phyloP scores from a whole-genome alignment of 2,888 invertebrate genomes.

The Drosophila stalkeri region DNA sequence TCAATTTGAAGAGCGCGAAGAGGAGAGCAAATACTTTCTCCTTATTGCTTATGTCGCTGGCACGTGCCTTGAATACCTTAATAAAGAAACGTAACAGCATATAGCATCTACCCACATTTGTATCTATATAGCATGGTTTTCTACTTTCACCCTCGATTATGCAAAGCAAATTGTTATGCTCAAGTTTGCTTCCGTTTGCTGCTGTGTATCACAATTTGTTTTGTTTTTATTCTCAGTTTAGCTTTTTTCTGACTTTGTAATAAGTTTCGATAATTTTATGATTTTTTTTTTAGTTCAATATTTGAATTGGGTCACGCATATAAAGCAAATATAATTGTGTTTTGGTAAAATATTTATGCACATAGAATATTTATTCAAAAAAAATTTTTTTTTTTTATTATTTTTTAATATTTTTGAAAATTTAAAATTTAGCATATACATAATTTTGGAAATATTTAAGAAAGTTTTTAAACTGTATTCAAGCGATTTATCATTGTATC shows the following conservation, averaged over 20 bases:
- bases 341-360: not conserved
- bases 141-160: constrained; percentile 27
- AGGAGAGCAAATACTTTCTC: not conserved
- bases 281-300: constrained; percentile 8
- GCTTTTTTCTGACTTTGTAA: constrained; percentile 33
- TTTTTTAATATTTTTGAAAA: too few species aligned
- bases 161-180: constrained; percentile 60
- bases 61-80: constrained; percentile 49
- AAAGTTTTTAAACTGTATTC: too few species aligned
- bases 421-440: too few species aligned
- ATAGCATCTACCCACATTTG: constrained; percentile 9
- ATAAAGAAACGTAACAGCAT: not conserved
- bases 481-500: too few species aligned
- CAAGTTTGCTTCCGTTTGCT: constrained; percentile 42
- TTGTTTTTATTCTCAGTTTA: constrained; percentile 15
- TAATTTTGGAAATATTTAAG: too few species aligned
- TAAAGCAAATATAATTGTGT: not conserved
- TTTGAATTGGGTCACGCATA: not conserved
- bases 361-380: too few species aligned
- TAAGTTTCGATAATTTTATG: constrained; percentile 46
- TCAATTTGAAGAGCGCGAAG: too few species aligned
- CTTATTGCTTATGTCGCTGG: constrained; percentile 50
- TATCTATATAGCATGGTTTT: not conserved
- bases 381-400: too few species aligned
- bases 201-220: constrained; percentile 27